A percentile compares a stretch with the other conserved stretches of the same genome.
Conservation (phyloP, 1,140 invertebrate genomes). For the Parasteatoda tepidariorum region DNA sequence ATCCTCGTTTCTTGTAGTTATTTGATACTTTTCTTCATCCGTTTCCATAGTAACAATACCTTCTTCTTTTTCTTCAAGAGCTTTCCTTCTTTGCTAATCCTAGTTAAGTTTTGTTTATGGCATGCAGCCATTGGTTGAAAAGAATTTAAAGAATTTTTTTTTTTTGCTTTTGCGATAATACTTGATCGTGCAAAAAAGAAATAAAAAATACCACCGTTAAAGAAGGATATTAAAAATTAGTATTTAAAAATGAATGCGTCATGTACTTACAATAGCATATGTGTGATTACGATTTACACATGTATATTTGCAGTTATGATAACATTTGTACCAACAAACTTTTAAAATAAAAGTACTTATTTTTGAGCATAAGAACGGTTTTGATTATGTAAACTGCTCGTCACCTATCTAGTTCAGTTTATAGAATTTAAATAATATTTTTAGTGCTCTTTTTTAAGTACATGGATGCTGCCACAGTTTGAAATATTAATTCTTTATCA, state of each 20-base stretch:
- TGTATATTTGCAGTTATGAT: too few relatives aligned
- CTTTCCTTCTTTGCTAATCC: neutral
- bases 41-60: slow-evolving; percentile 37
- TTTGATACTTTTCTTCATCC: slow-evolving; percentile 13
- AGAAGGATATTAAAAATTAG: neutral
- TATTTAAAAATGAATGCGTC: neutral
- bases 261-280: neutral
- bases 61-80: neutral
- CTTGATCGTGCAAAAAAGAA: neutral
- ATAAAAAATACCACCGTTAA: neutral
- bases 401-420: too few relatives aligned
- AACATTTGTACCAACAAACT: too few relatives aligned
- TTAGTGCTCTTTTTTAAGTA: too few relatives aligned
- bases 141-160: neutral
- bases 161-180: neutral
- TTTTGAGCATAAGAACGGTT: too few relatives aligned
- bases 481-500: too few relatives aligned
- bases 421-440: too few relatives aligned
- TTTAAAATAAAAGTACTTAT: too few relatives aligned
- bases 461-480: too few relatives aligned
- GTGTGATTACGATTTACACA: too few relatives aligned
- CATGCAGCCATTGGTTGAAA: neutral
- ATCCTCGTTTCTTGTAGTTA: slow-evolving; percentile 22
- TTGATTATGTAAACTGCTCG: too few relatives aligned
- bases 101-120: neutral